Percentiles rank a stretch among this genome's conserved stretches.
Evolutionary conservation across 2,113 vertebrate genomes (phyloP).

Genomic region (Lontra canadensis): DNA sequence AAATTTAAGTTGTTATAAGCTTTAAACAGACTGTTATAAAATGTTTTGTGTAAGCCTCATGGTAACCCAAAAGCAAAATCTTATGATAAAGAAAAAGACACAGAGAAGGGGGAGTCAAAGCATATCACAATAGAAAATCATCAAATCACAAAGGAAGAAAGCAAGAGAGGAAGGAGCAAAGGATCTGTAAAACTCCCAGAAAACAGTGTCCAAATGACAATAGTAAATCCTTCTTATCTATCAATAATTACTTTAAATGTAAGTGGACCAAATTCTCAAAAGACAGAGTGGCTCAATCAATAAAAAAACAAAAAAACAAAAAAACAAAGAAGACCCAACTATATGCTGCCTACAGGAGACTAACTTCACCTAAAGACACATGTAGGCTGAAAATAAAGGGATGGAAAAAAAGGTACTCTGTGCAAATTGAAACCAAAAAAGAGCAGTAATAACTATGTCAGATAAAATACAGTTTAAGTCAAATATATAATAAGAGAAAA

Average conservation of each 20-base stretch:
- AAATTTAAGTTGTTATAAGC: not conserved
- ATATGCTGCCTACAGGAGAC: not conserved
- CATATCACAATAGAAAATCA: not conserved
- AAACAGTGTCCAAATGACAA: not conserved
- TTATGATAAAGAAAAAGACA: not conserved
- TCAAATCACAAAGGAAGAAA: not conserved
- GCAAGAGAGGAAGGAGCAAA: not conserved
- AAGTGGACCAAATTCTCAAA: not conserved
- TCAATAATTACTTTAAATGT: not conserved
- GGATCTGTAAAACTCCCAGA: not conserved
- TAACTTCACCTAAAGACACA: not conserved
- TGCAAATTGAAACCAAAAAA: not conserved
- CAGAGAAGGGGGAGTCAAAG: not conserved
- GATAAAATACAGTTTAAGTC: not conserved
- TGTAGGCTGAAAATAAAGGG: not conserved
- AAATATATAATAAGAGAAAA: not conserved
- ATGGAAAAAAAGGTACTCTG: not conserved
- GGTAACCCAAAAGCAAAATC: not conserved
- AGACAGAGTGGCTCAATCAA: not conserved
- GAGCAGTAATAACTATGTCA: not conserved
- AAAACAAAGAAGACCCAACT: not conserved
- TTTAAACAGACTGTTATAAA: not conserved
- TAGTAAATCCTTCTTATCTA: not conserved
- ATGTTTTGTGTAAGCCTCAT: not conserved
- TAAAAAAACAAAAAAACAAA: not conserved